Evolutionary conservation across 2,113 vertebrate species (phyloP), one percentile per base, ranked within the genome.

Genomic region (Ondatra zibethicus): DNA sequence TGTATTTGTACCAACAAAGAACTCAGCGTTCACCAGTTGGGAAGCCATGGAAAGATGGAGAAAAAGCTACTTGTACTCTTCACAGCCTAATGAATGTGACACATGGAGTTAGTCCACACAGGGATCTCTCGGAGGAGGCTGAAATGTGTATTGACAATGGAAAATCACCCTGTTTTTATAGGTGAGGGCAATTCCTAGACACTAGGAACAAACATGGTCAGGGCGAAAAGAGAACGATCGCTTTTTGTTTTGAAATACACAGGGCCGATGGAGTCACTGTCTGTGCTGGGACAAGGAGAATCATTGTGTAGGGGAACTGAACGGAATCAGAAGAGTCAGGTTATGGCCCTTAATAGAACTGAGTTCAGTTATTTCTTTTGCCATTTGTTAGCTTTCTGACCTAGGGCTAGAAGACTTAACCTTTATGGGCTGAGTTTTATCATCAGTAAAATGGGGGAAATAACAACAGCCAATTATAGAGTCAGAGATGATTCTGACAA

Each of bases 101-200:
- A 93, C 91, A 61, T 70, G 39, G 92, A 88, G 65, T 90, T 77
- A 87, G 21, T 95, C 92, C 95, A 90, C 93, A 97, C 93, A 96
- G 72, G 93, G 95, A 58, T 39, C 86, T 90, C 17, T 25, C 63
- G 82, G 92, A 97, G 92, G 92, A 96, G 92, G 91, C 89, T 58
- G 55, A 70, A 94, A 89, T 97, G 68, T 95, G 23, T 88, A 88
- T 88, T 89, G 96, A 96, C 96, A 97, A 70, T 97, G 96, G 95
- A 96, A 96, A 93, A 91, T 96, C 89, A 97, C 96, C 96, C 93
- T 88, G 47, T 61, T 91, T 97, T 97, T 96, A 96, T 95, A 97
- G 97, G 97, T 97, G 68, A 98, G 89, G 88, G 94, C 47, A 76
- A 47, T 95, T 97, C 96, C 45, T 91, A 97, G 96, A 96, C 91